A percentile compares a stretch with the other conserved stretches of the same genome.
Conservation (phyloP, 1,140 invertebrate genomes). For the Galleria mellonella region DNA sequence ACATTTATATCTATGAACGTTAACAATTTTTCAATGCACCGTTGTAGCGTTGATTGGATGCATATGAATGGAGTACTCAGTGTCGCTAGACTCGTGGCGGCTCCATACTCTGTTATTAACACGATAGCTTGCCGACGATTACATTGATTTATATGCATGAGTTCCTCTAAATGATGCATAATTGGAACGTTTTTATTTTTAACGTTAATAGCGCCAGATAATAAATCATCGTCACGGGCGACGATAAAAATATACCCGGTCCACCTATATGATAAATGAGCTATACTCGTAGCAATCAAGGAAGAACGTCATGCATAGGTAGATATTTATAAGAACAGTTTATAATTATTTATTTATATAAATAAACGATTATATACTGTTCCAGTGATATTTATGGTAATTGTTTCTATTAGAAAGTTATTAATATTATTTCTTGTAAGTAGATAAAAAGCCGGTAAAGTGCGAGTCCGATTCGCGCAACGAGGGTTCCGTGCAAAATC, state of each 20-base stretch:
- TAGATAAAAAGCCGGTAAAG: too few relatives aligned
- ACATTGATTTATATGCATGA: conserved; percentile 63
- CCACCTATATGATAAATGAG: too few relatives aligned
- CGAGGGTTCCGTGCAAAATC: too few relatives aligned
- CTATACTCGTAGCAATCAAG: too few relatives aligned
- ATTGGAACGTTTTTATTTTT: conserved; percentile 53
- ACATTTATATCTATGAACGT: background rate
- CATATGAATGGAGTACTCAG: conserved; percentile 4
- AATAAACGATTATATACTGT: too few relatives aligned
- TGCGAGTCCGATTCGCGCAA: too few relatives aligned
- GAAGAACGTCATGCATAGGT: too few relatives aligned
- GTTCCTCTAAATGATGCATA: conserved; percentile 54
- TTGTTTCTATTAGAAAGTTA: too few relatives aligned
- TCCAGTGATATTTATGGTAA: too few relatives aligned
- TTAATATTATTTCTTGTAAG: too few relatives aligned
- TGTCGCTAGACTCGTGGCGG: conserved; percentile 14
- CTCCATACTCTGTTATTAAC: conserved; percentile 35
- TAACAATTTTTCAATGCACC: background rate
- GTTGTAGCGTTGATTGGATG: conserved; percentile 2
- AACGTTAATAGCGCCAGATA: conserved; percentile 33
- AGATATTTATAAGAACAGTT: too few relatives aligned
- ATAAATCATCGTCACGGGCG: conserved; percentile 53
- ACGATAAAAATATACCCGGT: conserved; percentile 31
- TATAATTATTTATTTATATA: too few relatives aligned
- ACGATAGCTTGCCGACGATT: conserved; percentile 23